phyloP scores from a whole-genome alignment of 2,113 vertebrate genomes.

The Prunella fulvescens region DNA sequence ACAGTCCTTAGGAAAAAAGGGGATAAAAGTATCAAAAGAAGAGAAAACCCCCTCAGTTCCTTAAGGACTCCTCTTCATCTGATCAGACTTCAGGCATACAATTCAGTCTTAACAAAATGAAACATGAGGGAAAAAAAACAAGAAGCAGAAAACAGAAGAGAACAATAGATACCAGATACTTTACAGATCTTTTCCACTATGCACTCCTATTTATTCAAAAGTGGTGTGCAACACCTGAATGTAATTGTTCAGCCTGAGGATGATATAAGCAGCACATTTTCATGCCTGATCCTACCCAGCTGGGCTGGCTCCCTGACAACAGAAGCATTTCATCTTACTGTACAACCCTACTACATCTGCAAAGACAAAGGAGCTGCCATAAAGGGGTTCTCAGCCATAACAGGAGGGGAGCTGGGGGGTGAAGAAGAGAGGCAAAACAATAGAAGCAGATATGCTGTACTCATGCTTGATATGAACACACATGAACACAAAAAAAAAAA shows the following conservation, averaged over 20 bases:
- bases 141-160: neutral
- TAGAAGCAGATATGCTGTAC: neutral
- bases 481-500: neutral
- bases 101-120: neutral
- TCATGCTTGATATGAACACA: neutral
- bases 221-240: constrained; percentile 66
- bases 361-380: constrained; percentile 42
- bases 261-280: constrained; percentile 28
- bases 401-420: neutral
- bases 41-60: neutral
- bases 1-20: neutral
- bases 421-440: neutral
- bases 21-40: neutral
- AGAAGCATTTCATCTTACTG: constrained; percentile 62
- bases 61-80: neutral
- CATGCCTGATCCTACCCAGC: constrained; percentile 55
- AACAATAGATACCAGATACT: neutral
- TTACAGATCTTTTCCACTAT: neutral
- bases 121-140: accelerated
- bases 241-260: constrained; percentile 63
- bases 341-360: constrained; percentile 39
- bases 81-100: neutral
- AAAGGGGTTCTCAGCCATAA: constrained; percentile 8
- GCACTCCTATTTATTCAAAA: constrained; percentile 9
- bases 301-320: constrained; percentile 58